Evolutionary conservation across 2,797 vertebrate genomes (phyloP), one percentile per base, ranked within the genome.

Genomic region (Lepidocolaptes lacrymiger): DNA sequence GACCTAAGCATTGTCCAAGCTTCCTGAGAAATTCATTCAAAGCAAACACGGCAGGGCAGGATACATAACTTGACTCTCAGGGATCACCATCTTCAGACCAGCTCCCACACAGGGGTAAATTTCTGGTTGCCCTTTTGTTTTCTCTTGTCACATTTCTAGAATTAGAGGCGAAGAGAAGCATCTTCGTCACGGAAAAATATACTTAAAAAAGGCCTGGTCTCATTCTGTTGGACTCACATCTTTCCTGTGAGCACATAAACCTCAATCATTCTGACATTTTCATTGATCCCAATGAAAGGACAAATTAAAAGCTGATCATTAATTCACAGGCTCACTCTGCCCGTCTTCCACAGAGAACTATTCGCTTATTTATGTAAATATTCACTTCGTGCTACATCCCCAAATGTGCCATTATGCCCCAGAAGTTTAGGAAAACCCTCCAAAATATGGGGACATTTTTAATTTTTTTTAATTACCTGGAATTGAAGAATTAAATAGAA

Each of bases 231-330:
- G 69, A 73, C 48, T 94, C 77, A 79, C 63, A 61, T 93, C 71
- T 92, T 91, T 90, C 59, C 85, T 69, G 32, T 52, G 54, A 95
- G 83, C 37, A 66, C 73, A 93, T 86, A 90, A 56, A 93, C 67
- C 26, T 88, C 91, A 93, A 79, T 93, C 88, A 91, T 90, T 86
- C 77, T 91, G 91, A 88, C 80, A 91, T 95, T 91, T 96, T 95
- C 89, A 96, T 74, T 94, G 83, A 90, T 90, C 55, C 44, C 67
- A 87, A 82, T 77, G 88, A 94, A 96, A 93, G 71, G 74, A 92
- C 69, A 95, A 96, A 95, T 96, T 96, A 95, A 97, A 93, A 96
- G 84, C 89, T 64, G 74, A 68, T 90, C 49, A 68, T 85, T 95
- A 96, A 95, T 93, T 93, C 79, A 88, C 43, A n/a, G 80, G 32